Percentiles rank a stretch among this genome's conserved stretches.
phyloP scores from a whole-genome alignment of 2,888 invertebrate genomes.

The Halictus quadricinctus region DNA sequence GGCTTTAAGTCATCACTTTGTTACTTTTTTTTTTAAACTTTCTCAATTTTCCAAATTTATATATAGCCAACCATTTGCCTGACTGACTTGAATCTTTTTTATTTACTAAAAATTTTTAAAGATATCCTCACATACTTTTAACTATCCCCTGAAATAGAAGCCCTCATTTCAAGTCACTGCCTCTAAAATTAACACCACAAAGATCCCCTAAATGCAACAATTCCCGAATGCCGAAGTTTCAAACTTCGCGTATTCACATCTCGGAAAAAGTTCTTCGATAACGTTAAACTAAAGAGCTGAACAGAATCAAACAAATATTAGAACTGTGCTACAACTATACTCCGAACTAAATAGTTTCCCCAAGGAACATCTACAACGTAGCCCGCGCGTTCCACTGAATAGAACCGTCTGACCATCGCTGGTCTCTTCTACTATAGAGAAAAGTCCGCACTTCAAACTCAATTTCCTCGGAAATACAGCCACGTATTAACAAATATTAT shows the following conservation, averaged over 20 bases:
- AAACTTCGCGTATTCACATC: background rate
- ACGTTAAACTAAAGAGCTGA: background rate
- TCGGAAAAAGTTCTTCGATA: background rate
- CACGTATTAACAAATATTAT: background rate
- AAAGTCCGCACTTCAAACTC: background rate
- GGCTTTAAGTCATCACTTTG: too few species aligned
- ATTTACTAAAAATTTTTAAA: too few species aligned
- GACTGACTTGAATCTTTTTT: too few species aligned
- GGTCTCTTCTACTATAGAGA: background rate
- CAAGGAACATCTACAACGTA: background rate
- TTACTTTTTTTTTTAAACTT: too few species aligned
- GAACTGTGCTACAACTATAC: background rate
- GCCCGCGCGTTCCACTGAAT: background rate
- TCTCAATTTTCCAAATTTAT: too few species aligned
- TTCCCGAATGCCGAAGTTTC: background rate
- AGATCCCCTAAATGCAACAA: background rate
- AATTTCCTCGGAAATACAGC: background rate
- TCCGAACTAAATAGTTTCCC: background rate
- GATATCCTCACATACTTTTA: background rate
- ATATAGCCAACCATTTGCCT: too few species aligned
- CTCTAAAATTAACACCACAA: background rate
- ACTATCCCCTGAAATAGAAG: background rate
- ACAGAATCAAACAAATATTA: background rate
- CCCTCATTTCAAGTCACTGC: background rate
- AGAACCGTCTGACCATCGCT: background rate